Base-by-base conservation (phyloP, 1,140 invertebrate genomes). In the Zaprionus inermis region DNA sequence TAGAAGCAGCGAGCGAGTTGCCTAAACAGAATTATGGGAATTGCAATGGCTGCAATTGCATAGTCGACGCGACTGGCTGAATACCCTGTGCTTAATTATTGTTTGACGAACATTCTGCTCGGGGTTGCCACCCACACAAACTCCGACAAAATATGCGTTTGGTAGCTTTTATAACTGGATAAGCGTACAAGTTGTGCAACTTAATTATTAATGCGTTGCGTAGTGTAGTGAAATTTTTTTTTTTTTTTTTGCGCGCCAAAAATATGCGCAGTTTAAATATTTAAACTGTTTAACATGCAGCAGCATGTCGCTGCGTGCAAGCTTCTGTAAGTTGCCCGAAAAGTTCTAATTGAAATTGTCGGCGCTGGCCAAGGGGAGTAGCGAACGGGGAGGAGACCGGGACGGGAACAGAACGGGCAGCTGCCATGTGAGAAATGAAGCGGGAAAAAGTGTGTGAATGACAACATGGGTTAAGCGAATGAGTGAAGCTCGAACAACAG, bases 341-440 rank as follows among this genome's bases (percentile, higher is more conserved):
- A 73, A 73, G 20, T 69, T 73, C 52, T 61, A 69, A 73, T 73
- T 73, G 66, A 69, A 73, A 59, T 22, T 51, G 57, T 44, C 10
- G 32, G 38, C 24, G 1, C n/a, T 16, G 24, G 28, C 28, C 2
- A 28, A 6, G 28, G 28, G 28, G 28, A 28, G 28, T 28, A 28
- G 28, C 3, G 28, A 28, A 6, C 3, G 28, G 28, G 3, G 28
- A 6, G 28, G 6, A 28, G 28, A 28, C n/a, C n/a, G 28, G 28
- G 6, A 28, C 3, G 6, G 28, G 28, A 28, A 28, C 3, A 28
- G 28, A 6, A 73, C 38, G 44, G 57, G 57, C 71, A 73, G 71
- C 65, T 73, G 71, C 65, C 65, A 73, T 69, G 57, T 61, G 65
- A 38, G 56, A 18, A 10, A 57, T 57, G 44, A 36, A 73, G 60